Conservation (phyloP, 2,113 vertebrate genomes). For the Empidonax alnorum region DNA sequence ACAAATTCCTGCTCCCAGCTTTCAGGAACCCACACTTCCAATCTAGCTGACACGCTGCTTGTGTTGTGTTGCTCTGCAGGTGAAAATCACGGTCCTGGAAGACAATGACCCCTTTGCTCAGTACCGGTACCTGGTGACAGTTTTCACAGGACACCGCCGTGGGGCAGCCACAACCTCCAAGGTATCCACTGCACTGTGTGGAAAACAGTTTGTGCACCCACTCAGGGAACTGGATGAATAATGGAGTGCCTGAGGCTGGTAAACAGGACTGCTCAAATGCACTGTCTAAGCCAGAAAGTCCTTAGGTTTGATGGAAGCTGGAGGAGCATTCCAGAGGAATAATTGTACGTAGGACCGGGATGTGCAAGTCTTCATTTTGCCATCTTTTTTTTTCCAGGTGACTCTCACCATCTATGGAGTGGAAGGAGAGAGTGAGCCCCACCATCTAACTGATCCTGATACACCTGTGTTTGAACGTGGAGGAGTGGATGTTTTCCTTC, state of each 20-base stretch:
- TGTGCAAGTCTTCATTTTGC: neutral
- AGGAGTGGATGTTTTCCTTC: conserved; percentile 86
- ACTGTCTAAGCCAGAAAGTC: neutral
- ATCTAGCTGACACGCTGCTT: neutral
- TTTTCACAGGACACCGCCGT: conserved; percentile 89
- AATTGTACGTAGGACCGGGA: rapidly evolving
- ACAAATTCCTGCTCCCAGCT: neutral
- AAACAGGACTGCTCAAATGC: neutral
- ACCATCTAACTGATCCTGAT: conserved; percentile 83
- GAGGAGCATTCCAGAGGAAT: neutral
- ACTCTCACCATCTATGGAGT: conserved; percentile 86
- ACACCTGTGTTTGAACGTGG: conserved; percentile 88
- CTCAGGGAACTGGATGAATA: neutral
- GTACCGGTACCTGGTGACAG: conserved; percentile 87
- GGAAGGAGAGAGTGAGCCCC: conserved; percentile 92
- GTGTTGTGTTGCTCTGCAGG: conserved; percentile 64
- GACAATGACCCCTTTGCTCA: conserved; percentile 93
- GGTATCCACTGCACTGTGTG: conserved; percentile 67
- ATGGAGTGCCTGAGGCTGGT: neutral
- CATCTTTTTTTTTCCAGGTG: conserved; percentile 76
- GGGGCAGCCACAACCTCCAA: conserved; percentile 90
- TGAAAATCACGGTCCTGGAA: conserved; percentile 88
- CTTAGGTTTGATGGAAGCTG: neutral
- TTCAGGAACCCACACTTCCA: neutral
- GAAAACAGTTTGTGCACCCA: neutral